phyloP scores from a whole-genome alignment of 2,888 invertebrate species.

The Ormia ochracea region DNA sequence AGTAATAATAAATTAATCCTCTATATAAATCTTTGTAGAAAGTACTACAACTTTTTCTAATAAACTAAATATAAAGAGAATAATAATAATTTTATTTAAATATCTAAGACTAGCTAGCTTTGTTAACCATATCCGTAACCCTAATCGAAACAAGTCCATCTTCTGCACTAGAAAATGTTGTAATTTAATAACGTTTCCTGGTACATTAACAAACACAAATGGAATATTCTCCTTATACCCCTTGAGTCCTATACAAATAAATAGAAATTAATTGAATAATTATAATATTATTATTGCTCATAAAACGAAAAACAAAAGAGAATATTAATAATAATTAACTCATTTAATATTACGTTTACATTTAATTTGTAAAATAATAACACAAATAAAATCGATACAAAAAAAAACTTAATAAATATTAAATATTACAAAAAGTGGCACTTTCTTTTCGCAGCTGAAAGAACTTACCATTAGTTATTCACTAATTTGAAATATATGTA shows the following conservation, averaged over 20 bases:
- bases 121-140: slow-evolving; percentile 48
- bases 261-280: slow-evolving; percentile 31
- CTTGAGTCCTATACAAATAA: slow-evolving; percentile 42
- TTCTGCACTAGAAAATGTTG: background rate
- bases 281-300: slow-evolving; percentile 55
- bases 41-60: slow-evolving; percentile 42
- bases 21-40: slow-evolving; percentile 59
- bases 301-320: slow-evolving; percentile 44
- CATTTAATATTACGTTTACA: slow-evolving; percentile 49
- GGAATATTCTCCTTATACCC: slow-evolving; percentile 18
- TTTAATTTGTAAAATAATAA: slow-evolving; percentile 53
- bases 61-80: background rate
- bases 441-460: slow-evolving; percentile 12
- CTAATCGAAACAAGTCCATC: background rate
- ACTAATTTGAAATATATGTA: too few species aligned
- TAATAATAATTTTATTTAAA: slow-evolving; percentile 33
- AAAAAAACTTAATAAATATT: slow-evolving; percentile 50
- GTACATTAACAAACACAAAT: slow-evolving; percentile 18
- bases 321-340: slow-evolving; percentile 27
- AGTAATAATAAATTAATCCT: slow-evolving; percentile 51
- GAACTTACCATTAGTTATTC: slow-evolving; percentile 14
- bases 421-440: slow-evolving; percentile 39
- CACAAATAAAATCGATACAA: slow-evolving; percentile 32
- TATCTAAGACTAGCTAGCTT: slow-evolving; percentile 61
- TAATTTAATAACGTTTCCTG: background rate